A percentile compares a stretch with the other conserved stretches of the same genome.
These are phyloP conservation scores for Montipora foliosa DNA, from an alignment of 64 coral and sea anemone species.

Conservation along the genomic window DNA sequence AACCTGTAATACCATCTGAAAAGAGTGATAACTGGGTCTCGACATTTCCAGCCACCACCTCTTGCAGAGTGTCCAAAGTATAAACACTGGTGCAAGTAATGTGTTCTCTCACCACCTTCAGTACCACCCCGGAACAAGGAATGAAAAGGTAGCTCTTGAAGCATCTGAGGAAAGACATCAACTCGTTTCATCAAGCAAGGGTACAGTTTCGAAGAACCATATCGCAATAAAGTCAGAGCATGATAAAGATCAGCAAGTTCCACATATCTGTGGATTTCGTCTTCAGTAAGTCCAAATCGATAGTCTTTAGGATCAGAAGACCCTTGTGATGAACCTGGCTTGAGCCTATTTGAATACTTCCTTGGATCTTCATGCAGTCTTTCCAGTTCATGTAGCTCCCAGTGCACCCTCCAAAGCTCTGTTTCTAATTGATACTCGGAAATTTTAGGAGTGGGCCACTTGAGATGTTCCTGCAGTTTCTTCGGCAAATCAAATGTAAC, in stretches of 20 bases:
- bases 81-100: too few relatives aligned
- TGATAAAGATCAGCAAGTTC: conserved; percentile 54
- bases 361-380: conserved; percentile 65
- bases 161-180: conserved; percentile 48
- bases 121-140: conserved; percentile 47
- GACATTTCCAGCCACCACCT: too few relatives aligned
- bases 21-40: too few relatives aligned
- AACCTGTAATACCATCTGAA: too few relatives aligned
- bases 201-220: conserved; percentile 28
- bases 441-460: conserved; percentile 38
- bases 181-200: conserved; percentile 60
- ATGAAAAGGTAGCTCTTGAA: conserved; percentile 41
- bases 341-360: conserved; percentile 56
- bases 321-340: conserved; percentile 22
- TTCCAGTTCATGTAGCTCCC: conserved; percentile 59
- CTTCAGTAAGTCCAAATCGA: conserved; percentile 15
- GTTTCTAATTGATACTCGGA: conserved; percentile 51
- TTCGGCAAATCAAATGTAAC: conserved; percentile 16
- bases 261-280: conserved; percentile 23
- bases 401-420: conserved; percentile 71
- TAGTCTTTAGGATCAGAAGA: conserved; percentile 41
- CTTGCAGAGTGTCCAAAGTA: too few relatives aligned
- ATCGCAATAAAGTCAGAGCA: conserved; percentile 40
- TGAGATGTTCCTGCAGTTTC: conserved; percentile 32
- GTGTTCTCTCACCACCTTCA: conserved; percentile 64